phyloP scores from a whole-genome alignment of 1,140 invertebrate genomes.

The Cyclargus thomasi region DNA sequence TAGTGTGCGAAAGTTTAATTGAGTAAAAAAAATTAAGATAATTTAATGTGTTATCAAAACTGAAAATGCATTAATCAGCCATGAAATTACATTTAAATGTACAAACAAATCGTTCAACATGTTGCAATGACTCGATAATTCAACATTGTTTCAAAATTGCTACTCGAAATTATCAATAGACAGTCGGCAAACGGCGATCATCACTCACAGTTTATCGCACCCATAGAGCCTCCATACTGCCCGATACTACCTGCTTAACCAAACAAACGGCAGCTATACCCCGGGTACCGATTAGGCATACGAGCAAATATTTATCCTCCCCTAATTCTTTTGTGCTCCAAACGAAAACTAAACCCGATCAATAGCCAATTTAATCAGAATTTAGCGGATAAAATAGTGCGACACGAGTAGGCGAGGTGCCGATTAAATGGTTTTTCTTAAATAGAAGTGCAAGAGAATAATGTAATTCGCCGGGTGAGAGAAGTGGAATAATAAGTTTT shows the following conservation, averaged over 20 bases:
- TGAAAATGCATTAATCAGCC: too few species aligned
- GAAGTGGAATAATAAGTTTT: constrained; percentile 71
- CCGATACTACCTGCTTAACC: background rate
- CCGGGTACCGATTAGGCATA: background rate
- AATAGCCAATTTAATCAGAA: constrained; percentile 5
- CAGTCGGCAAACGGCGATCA: background rate
- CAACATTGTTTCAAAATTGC: background rate
- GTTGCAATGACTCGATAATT: background rate
- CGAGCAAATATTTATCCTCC: background rate
- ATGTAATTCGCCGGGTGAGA: constrained; percentile 63
- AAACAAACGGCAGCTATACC: background rate
- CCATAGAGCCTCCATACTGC: background rate
- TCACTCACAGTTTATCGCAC: background rate
- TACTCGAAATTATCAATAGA: background rate
- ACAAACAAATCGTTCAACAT: background rate
- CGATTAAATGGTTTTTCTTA: constrained; percentile 33
- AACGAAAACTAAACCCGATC: background rate
- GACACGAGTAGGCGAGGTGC: constrained; percentile 32
- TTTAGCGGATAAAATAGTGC: constrained; percentile 3
- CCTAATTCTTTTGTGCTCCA: background rate
- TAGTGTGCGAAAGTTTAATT: too few species aligned
- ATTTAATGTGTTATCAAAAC: too few species aligned
- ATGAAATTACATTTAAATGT: background rate
- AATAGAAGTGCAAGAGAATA: constrained; percentile 57
- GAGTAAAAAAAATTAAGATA: too few species aligned